These are phyloP conservation scores for Malacosoma neustria DNA, from an alignment of 2,888 invertebrate species.

Conservation along the genomic window DNA sequence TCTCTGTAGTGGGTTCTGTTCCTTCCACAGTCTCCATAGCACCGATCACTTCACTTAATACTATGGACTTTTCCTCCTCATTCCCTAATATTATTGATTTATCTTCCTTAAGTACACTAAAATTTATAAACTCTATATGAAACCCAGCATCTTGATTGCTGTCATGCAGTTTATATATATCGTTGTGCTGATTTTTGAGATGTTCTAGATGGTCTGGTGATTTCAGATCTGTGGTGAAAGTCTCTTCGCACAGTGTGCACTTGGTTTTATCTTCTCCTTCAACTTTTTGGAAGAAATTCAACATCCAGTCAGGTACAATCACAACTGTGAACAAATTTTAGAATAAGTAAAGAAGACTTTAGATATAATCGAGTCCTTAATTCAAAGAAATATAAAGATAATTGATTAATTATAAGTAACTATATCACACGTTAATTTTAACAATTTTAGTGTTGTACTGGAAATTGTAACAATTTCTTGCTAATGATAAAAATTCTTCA, in stretches of 20 bases:
- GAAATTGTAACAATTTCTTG: too few species aligned
- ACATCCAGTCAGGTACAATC: conserved; percentile 45
- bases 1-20: conserved; percentile 2
- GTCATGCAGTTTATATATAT: conserved; percentile 52
- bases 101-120: conserved; percentile 42
- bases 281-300: conserved; percentile 43
- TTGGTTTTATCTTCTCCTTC: conserved; percentile 24
- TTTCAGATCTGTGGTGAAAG: conserved; percentile 28
- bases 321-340: neutral
- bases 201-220: conserved; percentile 36
- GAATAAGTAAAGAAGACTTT: too few species aligned
- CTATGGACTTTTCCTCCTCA: conserved; percentile 33
- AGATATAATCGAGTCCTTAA: too few species aligned
- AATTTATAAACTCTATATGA: conserved; percentile 54
- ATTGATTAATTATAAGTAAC: too few species aligned
- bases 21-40: conserved; percentile 16
- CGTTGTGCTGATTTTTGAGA: conserved; percentile 38
- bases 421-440: too few species aligned
- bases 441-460: too few species aligned
- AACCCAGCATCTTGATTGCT: conserved; percentile 54
- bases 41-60: conserved; percentile 44
- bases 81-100: too few species aligned
- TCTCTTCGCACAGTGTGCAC: conserved; percentile 50
- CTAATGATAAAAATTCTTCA: too few species aligned
- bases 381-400: too few species aligned